phyloP scores from a whole-genome alignment of 2,888 invertebrate genomes.

The Apotomis turbidana region DNA sequence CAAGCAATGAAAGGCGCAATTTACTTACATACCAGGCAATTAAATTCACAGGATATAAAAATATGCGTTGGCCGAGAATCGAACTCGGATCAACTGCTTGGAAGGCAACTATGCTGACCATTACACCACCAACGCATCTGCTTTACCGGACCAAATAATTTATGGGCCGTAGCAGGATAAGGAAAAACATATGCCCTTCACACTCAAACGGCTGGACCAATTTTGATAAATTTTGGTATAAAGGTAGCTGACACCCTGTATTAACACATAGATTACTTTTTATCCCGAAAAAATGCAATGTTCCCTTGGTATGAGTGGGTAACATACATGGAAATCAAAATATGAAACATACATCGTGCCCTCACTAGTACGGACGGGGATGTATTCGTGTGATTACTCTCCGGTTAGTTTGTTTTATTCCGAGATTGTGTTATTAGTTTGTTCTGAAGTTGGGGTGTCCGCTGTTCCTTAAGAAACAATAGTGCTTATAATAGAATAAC shows the following conservation, averaged over 20 bases:
- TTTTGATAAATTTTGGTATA: too few relatives aligned
- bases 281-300: too few relatives aligned
- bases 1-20: too few relatives aligned
- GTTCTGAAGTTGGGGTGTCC: not conserved
- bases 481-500: not conserved
- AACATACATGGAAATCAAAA: too few relatives aligned
- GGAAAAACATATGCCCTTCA: too few relatives aligned
- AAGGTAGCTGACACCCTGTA: too few relatives aligned
- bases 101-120: constrained; percentile 85
- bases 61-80: constrained; percentile 83
- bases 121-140: constrained; percentile 81
- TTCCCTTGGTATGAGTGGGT: too few relatives aligned
- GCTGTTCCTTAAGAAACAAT: not conserved
- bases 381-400: constrained; percentile 25
- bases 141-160: not conserved
- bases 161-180: too few relatives aligned
- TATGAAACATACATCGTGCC: not conserved
- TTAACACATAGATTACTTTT: too few relatives aligned
- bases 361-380: constrained; percentile 8
- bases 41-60: not conserved
- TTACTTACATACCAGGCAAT: constrained; percentile 22
- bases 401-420: constrained; percentile 18
- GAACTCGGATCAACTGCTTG: constrained; percentile 85
- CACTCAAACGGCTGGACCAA: too few relatives aligned
- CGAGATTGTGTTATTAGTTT: constrained; percentile 12